These are phyloP conservation scores for Cercopithecus mona DNA, from an alignment of 2,113 vertebrate species.

Conservation along the genomic window DNA sequence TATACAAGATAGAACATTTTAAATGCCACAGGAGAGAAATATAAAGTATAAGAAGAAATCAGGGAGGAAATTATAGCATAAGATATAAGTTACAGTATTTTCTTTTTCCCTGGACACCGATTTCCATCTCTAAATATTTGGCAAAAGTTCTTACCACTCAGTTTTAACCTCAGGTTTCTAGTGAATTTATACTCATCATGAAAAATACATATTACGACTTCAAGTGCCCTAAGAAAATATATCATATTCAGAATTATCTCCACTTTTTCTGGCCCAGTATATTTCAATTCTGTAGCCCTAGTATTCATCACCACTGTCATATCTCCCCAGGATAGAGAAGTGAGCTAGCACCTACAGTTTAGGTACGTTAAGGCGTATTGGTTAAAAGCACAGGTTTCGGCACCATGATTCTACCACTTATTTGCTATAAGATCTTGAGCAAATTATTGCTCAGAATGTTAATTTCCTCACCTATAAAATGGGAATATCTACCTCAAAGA, in stretches of 20 bases:
- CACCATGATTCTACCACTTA: constrained; percentile 23
- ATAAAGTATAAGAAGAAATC: constrained; percentile 25
- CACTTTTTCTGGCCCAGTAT: not conserved
- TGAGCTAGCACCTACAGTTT: not conserved
- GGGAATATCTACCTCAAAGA: not conserved
- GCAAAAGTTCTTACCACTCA: not conserved
- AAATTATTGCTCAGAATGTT: not conserved
- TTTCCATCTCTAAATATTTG: not conserved
- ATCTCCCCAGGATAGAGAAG: not conserved
- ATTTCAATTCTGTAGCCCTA: not conserved
- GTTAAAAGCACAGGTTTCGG: not conserved
- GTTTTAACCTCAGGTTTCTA: not conserved
- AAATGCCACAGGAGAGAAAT: not conserved
- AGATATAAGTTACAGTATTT: not conserved
- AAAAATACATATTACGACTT: not conserved
- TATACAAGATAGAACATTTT: not conserved
- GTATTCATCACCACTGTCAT: not conserved
- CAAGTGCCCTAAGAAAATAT: not conserved
- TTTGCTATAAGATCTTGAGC: not conserved
- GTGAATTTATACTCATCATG: not conserved
- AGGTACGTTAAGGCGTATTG: not conserved
- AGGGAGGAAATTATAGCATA: not conserved
- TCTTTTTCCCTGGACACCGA: not conserved
- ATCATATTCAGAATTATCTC: constrained; percentile 13
- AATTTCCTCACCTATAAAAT: not conserved